A percentile compares a stretch with the other conserved stretches of the same genome.
Conservation (phyloP, 2,888 invertebrate species). For the Calliopum simillimum region DNA sequence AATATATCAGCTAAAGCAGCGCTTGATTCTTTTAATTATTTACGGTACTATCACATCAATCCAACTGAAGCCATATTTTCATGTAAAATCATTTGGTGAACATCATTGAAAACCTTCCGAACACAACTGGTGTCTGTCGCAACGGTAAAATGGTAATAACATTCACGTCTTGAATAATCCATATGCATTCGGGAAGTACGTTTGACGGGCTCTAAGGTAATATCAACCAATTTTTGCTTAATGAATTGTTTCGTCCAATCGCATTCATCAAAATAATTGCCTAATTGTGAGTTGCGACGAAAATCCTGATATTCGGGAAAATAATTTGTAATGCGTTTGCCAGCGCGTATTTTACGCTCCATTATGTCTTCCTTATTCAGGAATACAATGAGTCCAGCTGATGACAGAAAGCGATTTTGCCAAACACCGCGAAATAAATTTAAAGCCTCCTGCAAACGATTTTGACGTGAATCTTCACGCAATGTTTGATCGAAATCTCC, state of each 20-base stretch:
- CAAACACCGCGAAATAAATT: slow-evolving; percentile 81
- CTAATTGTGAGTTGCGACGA: slow-evolving; percentile 66
- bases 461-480: slow-evolving; percentile 77
- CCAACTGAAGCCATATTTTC: slow-evolving; percentile 68
- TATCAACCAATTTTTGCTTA: slow-evolving; percentile 73
- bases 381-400: slow-evolving; percentile 83
- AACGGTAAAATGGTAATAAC: slow-evolving; percentile 80
- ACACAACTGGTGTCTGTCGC: slow-evolving; percentile 83
- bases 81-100: slow-evolving; percentile 75
- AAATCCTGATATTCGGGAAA: slow-evolving; percentile 76
- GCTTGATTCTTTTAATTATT: neutral
- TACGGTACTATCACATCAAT: slow-evolving; percentile 48
- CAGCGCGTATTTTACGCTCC: slow-evolving; percentile 77
- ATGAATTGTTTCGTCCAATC: slow-evolving; percentile 77
- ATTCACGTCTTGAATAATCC: slow-evolving; percentile 69
- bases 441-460: slow-evolving; percentile 79
- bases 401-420: slow-evolving; percentile 77
- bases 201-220: slow-evolving; percentile 70
- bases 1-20: neutral
- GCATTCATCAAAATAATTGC: slow-evolving; percentile 72
- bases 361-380: slow-evolving; percentile 83
- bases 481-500: slow-evolving; percentile 84
- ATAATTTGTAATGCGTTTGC: slow-evolving; percentile 73
- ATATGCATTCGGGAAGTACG: slow-evolving; percentile 62
- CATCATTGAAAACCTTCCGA: slow-evolving; percentile 78